Base-by-base conservation (phyloP, 2,797 vertebrate genomes). In the Chaetodon trifasciatus region DNA sequence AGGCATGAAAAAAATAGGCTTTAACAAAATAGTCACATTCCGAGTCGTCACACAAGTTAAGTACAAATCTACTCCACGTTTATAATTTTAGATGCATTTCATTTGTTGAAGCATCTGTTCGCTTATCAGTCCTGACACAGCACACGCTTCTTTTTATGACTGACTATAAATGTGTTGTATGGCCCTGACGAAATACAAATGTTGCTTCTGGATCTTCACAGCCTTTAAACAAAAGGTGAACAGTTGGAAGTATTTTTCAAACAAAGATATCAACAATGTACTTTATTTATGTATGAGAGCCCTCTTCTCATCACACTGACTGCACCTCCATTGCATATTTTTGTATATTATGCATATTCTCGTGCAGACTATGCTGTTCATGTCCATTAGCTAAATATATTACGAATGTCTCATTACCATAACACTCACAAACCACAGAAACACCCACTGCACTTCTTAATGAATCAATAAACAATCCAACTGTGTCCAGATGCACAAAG, bases 381-480 rank as follows among this genome's bases (percentile, higher is more conserved):
- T 56, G 28, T 63, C 60, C 47, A 49, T 71, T 72, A 49, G 12
- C 58, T 37, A 32, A 47, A 63, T 17, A 56, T 57, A 55, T 35
- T 37, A 47, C 37, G 17, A 6, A n/a, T 24, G 16, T 28, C 50
- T 64, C 16, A 65, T 28, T 50, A 78, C 28, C 49, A 37, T 32
- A 65, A 16, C 71, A 39, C 67, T 19, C 53, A 65, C 68, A 70
- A 66, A 69, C 50, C 50, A 70, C 58, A 82, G 24, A 58, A 64
- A 69, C 13, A 75, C 44, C 52, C 35, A 55, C 53, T 28, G 2
- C 70, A 19, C 32, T 24, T 55, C 42, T 80, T 28, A 32, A 24
- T 13, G n/a, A 64, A 82, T 87, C 69, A 77, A 83, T 83, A 68
- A 65, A 13, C 46, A 47, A 49, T 47, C n/a, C 52, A 63, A 58